Conservation (phyloP, 2,797 vertebrate genomes). For the Cichlasoma orientale region DNA sequence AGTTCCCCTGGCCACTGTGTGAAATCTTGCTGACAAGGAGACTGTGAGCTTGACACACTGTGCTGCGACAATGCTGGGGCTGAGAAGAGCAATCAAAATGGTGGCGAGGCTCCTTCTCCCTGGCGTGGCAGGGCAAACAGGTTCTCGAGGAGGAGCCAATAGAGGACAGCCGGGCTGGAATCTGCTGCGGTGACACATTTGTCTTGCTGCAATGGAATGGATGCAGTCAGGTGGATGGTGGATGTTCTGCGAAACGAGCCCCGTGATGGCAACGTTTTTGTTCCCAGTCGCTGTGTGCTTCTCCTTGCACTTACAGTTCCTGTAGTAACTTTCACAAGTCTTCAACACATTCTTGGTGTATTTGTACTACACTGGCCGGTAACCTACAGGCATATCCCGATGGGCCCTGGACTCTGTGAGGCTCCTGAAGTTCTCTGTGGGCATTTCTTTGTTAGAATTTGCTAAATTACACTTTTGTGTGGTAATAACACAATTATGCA, state of each 20-base stretch:
- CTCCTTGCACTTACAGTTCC: constrained; percentile 28
- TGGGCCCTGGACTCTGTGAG: neutral
- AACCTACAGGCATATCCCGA: constrained; percentile 1
- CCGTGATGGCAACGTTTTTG: constrained; percentile 24
- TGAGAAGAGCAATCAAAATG: constrained; percentile 86
- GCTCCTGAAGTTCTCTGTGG: neutral
- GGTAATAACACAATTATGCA: neutral
- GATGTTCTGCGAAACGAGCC: constrained; percentile 57
- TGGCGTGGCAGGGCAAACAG: constrained; percentile 80
- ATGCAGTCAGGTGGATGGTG: constrained; percentile 43
- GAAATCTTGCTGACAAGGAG: constrained; percentile 87
- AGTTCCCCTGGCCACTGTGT: constrained; percentile 81
- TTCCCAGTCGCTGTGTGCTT: neutral
- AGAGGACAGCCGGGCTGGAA: constrained; percentile 62
- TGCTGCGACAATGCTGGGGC: constrained; percentile 83
- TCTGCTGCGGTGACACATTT: constrained; percentile 70
- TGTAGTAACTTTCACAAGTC: constrained; percentile 58
- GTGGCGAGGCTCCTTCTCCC: constrained; percentile 81
- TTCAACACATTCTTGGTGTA: constrained; percentile 35
- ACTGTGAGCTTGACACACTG: constrained; percentile 79
- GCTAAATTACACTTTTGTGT: constrained; percentile 6
- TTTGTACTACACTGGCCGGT: constrained; percentile 6
- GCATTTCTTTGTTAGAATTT: constrained; percentile 10
- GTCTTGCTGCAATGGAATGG: constrained; percentile 42
- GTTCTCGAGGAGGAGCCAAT: constrained; percentile 77